These are phyloP conservation scores for Apamea epomidion DNA, from an alignment of 2,888 invertebrate genomes.

Conservation along the genomic window DNA sequence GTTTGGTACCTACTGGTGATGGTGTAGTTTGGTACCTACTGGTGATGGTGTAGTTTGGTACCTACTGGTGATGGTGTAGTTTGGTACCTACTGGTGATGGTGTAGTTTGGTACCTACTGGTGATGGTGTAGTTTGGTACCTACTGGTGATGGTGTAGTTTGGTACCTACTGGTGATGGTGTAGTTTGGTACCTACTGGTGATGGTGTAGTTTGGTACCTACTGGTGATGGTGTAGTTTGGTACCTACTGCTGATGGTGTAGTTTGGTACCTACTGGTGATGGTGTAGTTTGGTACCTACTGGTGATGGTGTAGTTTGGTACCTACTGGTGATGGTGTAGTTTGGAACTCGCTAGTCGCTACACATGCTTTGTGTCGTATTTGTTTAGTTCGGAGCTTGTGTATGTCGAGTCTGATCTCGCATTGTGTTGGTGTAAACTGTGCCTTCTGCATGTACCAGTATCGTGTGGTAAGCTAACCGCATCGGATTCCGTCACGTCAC, in stretches of 20 bases:
- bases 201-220: not conserved
- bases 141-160: not conserved
- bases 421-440: not conserved
- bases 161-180: not conserved
- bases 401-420: not conserved
- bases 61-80: not conserved
- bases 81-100: not conserved
- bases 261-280: not conserved
- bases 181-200: not conserved
- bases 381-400: not conserved
- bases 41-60: not conserved
- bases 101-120: not conserved
- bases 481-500: constrained; percentile 64
- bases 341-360: not conserved
- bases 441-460: constrained; percentile 25
- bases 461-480: constrained; percentile 22
- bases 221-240: not conserved
- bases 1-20: not conserved
- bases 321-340: not conserved
- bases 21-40: not conserved
- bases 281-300: not conserved
- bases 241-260: not conserved
- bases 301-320: not conserved
- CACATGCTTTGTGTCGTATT: not conserved
- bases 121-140: not conserved